Evolutionary conservation across 2,797 vertebrate genomes (phyloP).

Genomic region (Cygnus olor): DNA sequence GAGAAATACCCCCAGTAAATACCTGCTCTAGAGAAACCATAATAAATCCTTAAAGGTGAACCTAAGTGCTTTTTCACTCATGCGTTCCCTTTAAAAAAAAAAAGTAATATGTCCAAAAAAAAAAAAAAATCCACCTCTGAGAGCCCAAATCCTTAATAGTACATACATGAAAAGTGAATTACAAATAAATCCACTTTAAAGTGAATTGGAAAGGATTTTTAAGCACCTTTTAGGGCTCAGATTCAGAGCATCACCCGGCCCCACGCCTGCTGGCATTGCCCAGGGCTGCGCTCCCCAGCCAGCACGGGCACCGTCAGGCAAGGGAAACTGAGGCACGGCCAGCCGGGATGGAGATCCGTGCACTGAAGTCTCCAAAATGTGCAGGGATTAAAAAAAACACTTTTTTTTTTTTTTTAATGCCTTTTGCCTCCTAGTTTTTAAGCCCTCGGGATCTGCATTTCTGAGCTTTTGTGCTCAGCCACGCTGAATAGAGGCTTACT

Average conservation of each 20-base stretch:
- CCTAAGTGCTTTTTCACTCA: not conserved
- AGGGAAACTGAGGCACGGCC: not conserved
- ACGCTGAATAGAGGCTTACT: not conserved
- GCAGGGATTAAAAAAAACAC: not conserved
- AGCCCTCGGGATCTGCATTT: not conserved
- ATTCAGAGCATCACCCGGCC: not conserved
- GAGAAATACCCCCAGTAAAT: constrained; percentile 40
- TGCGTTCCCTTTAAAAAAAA: not conserved
- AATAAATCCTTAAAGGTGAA: constrained; percentile 64
- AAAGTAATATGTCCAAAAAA: not conserved
- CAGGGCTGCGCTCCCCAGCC: not conserved
- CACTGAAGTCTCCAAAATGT: not conserved
- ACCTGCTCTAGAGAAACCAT: not conserved
- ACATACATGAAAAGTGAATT: constrained; percentile 14
- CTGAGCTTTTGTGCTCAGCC: not conserved
- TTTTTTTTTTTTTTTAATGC: not conserved
- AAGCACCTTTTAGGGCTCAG: not conserved
- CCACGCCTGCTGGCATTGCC: fast-evolving
- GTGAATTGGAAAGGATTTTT: not conserved
- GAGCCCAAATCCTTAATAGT: constrained; percentile 8
- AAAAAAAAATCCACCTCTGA: not conserved
- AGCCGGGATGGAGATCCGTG: fast-evolving
- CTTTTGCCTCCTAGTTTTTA: not conserved
- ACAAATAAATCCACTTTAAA: constrained; percentile 36
- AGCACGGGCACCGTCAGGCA: not conserved